Conservation (phyloP, 1,140 invertebrate species). For the Apis laboriosa region DNA sequence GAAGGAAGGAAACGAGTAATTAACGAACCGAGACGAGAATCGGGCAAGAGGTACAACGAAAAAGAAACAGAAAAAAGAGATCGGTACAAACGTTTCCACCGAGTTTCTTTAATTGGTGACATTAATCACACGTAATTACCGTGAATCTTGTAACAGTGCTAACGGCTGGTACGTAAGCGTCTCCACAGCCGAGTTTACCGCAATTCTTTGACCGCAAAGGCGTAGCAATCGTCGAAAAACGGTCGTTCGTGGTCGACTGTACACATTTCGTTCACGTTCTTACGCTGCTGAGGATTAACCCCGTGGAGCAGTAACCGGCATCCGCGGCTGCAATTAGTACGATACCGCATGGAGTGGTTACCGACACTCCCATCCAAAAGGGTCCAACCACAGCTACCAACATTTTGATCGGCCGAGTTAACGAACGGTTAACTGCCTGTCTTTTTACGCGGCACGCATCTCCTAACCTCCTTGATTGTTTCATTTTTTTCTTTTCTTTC, state of each 20-base stretch:
- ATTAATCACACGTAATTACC: slow-evolving; percentile 77
- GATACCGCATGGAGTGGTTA: slow-evolving; percentile 77
- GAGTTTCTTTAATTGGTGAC: slow-evolving; percentile 75
- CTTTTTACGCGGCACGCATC: slow-evolving; percentile 49
- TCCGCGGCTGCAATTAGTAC: slow-evolving; percentile 79
- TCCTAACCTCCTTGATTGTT: background rate
- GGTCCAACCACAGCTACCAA: slow-evolving; percentile 60
- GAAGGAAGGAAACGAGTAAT: slow-evolving; percentile 4
- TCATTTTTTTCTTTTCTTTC: background rate
- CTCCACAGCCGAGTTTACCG: slow-evolving; percentile 61
- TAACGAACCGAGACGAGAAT: slow-evolving; percentile 1
- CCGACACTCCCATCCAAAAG: slow-evolving; percentile 43
- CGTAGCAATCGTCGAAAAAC: slow-evolving; percentile 48
- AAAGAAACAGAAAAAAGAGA: slow-evolving; percentile 19
- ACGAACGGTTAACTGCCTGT: slow-evolving; percentile 70
- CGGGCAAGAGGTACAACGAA: background rate
- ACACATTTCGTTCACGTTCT: slow-evolving; percentile 38
- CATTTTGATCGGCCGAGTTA: slow-evolving; percentile 70
- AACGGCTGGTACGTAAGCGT: slow-evolving; percentile 61
- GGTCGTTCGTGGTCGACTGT: background rate
- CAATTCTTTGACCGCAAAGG: slow-evolving; percentile 73
- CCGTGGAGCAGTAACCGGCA: slow-evolving; percentile 77
- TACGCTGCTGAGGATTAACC: slow-evolving; percentile 77
- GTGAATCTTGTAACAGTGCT: slow-evolving; percentile 72
- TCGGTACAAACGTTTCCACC: slow-evolving; percentile 55